Percentiles rank a stretch among this genome's conserved stretches.
phyloP scores from a whole-genome alignment of 2,888 invertebrate genomes.

The Torymus texanus region DNA sequence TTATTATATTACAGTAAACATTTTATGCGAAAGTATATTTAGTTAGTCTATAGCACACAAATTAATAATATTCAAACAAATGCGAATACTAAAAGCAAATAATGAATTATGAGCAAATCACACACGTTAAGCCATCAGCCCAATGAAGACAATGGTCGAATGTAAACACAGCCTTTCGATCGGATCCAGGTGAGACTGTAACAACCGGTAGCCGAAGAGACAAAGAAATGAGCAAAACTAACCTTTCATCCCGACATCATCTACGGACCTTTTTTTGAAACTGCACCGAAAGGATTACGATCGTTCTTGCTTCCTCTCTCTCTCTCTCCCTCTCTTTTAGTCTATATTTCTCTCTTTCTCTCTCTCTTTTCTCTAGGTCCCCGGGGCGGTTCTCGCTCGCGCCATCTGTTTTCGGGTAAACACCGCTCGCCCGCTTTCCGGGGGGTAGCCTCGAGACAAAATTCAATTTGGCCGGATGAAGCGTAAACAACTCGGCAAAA shows the following conservation, averaged over 20 bases:
- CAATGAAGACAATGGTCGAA: too few relatives aligned
- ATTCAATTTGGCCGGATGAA: slow-evolving; percentile 71
- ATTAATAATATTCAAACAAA: too few relatives aligned
- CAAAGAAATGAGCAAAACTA: neutral
- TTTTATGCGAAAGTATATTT: too few relatives aligned
- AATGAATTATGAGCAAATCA: too few relatives aligned
- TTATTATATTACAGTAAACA: too few relatives aligned
- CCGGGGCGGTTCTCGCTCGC: slow-evolving; percentile 67
- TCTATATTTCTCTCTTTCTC: slow-evolving; percentile 38
- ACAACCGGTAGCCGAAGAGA: neutral
- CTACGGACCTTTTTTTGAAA: slow-evolving; percentile 23
- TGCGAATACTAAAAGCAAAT: too few relatives aligned
- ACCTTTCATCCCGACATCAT: neutral
- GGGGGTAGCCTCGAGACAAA: slow-evolving; percentile 67
- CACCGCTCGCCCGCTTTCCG: slow-evolving; percentile 62
- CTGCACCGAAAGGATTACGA: slow-evolving; percentile 69
- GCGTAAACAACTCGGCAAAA: slow-evolving; percentile 68
- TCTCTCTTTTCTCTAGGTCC: slow-evolving; percentile 42
- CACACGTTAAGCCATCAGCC: too few relatives aligned
- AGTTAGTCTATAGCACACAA: too few relatives aligned
- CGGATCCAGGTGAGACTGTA: neutral
- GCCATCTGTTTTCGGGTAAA: slow-evolving; percentile 73
- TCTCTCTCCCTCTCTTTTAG: slow-evolving; percentile 19
- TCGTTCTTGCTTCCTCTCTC: slow-evolving; percentile 45
- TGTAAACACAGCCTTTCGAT: too few relatives aligned